Base-by-base conservation (phyloP, 2,888 invertebrate genomes). In the Catonia carolina region DNA sequence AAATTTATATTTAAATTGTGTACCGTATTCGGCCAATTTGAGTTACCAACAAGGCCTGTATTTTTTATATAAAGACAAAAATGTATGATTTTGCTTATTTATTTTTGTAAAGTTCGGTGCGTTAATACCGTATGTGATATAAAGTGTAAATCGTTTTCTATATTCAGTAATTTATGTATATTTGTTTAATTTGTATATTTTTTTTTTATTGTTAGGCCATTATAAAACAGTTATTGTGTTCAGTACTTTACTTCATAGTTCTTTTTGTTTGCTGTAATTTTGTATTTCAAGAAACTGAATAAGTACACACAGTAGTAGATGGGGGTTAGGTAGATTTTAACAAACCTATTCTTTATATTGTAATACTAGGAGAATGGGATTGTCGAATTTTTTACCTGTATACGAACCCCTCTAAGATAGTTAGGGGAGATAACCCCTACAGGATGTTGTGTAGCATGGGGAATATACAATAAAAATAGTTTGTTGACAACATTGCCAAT, bases 401-500 rank as follows among this genome's bases (percentile, higher is more conserved):
- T 52, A 45, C 15, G 47, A 15, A 14, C 15, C 14, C 15, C 37
- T 15, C 15, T 37, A 37, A 15, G 54, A 22, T 12, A 47, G 12
- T 33, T n/a, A n/a, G n/a, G n/a, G n/a, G n/a, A n/a, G n/a, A n/a
- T n/a, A n/a, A n/a, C n/a, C n/a, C n/a, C n/a, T n/a, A n/a, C n/a
- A n/a, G n/a, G n/a, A 36, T 18, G 8, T 31, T 33, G 47, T 37
- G 14, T 47, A 39, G 17, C 10, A 15, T n/a, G 27, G 39, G 15
- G n/a, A 27, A 18, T 12, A 18, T 22, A 18, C 27, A 7, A 6
- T 14, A 20, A 22, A 20, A 23, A 48, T 54, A 58, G 58, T 58
- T 45, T 50, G 50, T 54, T 58, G 58, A 37, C 42, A 45, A 58
- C 50, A 54, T 54, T 58, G 58, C 58, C 58, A 58, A 58, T 58